These are phyloP conservation scores for Cyclophora punctaria DNA, from an alignment of 2,888 invertebrate genomes.

Conservation along the genomic window DNA sequence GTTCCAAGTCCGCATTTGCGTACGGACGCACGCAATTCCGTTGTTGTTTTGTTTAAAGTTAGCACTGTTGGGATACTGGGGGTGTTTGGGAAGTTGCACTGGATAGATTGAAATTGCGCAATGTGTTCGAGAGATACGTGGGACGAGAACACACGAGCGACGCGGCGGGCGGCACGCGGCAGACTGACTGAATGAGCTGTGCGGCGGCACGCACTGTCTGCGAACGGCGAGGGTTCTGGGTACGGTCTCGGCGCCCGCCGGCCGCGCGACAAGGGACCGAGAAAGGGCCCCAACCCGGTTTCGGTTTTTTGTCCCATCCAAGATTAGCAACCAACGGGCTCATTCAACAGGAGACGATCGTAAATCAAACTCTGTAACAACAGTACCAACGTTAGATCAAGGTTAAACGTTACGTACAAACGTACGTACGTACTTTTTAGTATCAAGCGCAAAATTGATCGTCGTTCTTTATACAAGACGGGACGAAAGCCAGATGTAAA, in stretches of 20 bases:
- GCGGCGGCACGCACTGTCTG: constrained; percentile 19
- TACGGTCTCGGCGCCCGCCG: constrained; percentile 10
- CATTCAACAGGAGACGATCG: constrained; percentile 28
- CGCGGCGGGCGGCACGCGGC: constrained; percentile 46
- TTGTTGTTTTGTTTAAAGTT: constrained; percentile 24
- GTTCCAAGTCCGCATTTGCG: constrained; percentile 53
- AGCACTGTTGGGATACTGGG: constrained; percentile 22
- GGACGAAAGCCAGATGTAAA: too few relatives aligned
- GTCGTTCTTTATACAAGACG: too few relatives aligned
- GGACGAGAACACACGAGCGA: constrained; percentile 34
- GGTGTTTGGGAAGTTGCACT: constrained; percentile 10
- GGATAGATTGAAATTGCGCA: constrained; percentile 10
- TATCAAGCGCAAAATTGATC: too few relatives aligned
- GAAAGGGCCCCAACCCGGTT: constrained; percentile 55
- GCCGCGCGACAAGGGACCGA: constrained; percentile 44
- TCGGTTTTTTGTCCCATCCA: constrained; percentile 61
- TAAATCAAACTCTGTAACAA: not conserved
- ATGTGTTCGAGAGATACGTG: constrained; percentile 6
- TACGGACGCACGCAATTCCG: constrained; percentile 41
- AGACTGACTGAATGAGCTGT: constrained; percentile 45
- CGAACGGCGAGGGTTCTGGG: constrained; percentile 18
- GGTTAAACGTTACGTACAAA: constrained; percentile 1
- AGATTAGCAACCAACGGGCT: constrained; percentile 59
- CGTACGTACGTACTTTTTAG: too few relatives aligned
- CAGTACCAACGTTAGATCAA: constrained; percentile 3